These are phyloP conservation scores for Platycercus adscitus DNA, from an alignment of 2,113 vertebrate species.

Conservation along the genomic window DNA sequence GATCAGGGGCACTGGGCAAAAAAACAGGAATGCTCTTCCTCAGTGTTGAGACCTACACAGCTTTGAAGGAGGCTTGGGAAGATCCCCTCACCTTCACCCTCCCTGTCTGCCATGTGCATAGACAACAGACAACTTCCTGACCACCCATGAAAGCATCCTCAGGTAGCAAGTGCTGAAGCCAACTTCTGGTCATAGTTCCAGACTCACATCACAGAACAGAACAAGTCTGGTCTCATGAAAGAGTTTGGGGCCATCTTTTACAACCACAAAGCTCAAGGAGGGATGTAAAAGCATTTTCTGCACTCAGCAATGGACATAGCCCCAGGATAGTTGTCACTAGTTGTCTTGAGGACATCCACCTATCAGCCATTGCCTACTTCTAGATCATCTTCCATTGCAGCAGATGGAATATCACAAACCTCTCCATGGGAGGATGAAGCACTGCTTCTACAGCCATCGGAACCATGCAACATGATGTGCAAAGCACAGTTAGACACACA, in stretches of 20 bases:
- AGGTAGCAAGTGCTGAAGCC: neutral
- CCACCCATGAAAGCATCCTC: rapidly evolving
- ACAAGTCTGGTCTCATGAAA: neutral
- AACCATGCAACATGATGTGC: rapidly evolving
- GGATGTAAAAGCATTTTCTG: neutral
- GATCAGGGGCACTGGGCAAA: neutral
- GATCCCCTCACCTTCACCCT: neutral
- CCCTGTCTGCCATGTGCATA: neutral
- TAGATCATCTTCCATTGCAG: neutral
- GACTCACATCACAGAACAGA: neutral
- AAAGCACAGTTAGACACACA: neutral
- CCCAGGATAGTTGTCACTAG: neutral
- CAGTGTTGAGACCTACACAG: neutral
- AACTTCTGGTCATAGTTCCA: neutral
- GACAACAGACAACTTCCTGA: neutral
- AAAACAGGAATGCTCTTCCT: neutral
- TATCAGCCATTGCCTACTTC: neutral
- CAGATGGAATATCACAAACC: neutral
- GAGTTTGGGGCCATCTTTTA: neutral
- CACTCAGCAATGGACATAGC: neutral
- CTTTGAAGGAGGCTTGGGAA: neutral
- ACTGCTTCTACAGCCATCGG: neutral
- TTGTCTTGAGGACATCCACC: neutral
- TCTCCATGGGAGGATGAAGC: neutral
- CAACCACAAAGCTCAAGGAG: neutral